A percentile compares a stretch with the other conserved stretches of the same genome.
Conservation (phyloP, 2,888 invertebrate species). For the Cinara cedri region DNA sequence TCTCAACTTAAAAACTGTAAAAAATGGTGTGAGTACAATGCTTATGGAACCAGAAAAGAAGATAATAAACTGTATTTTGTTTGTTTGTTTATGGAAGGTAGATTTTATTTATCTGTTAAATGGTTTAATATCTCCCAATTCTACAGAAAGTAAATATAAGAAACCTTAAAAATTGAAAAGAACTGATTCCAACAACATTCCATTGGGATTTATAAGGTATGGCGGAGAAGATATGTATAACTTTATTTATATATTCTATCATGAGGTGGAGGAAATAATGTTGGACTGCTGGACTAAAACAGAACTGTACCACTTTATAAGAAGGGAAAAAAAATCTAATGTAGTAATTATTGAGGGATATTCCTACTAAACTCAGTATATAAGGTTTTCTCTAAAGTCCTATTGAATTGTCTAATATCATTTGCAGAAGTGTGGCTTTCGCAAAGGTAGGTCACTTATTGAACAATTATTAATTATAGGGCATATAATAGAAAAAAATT, state of each 20-base stretch:
- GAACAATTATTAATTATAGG: conserved; percentile 47
- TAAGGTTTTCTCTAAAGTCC: conserved; percentile 52
- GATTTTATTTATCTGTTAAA: too few species aligned
- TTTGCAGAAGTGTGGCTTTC: conserved; percentile 44
- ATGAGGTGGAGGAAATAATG: conserved; percentile 5
- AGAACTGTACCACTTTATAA: conserved; percentile 46
- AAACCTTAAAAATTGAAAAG: conserved; percentile 51
- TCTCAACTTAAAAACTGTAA: too few species aligned
- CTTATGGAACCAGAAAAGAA: too few species aligned
- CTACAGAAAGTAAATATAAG: too few species aligned
- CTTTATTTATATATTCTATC: too few species aligned
- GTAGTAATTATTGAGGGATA: conserved; percentile 57
- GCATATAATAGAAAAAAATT: conserved; percentile 12
- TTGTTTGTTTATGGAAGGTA: too few species aligned
- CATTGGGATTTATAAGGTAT: conserved; percentile 42
- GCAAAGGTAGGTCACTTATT: conserved; percentile 42
- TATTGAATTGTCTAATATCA: conserved; percentile 34
- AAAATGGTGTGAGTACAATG: too few species aligned
- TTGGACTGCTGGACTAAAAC: conserved; percentile 14
- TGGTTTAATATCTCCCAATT: too few species aligned
- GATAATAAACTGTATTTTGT: too few species aligned
- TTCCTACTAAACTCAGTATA: conserved; percentile 53
- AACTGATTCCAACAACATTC: conserved; percentile 48
- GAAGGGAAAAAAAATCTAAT: conserved; percentile 55
- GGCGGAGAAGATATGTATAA: conserved; percentile 29